Base-by-base conservation (phyloP, 2,888 invertebrate genomes). In the Oconnorella tubifera region DNA sequence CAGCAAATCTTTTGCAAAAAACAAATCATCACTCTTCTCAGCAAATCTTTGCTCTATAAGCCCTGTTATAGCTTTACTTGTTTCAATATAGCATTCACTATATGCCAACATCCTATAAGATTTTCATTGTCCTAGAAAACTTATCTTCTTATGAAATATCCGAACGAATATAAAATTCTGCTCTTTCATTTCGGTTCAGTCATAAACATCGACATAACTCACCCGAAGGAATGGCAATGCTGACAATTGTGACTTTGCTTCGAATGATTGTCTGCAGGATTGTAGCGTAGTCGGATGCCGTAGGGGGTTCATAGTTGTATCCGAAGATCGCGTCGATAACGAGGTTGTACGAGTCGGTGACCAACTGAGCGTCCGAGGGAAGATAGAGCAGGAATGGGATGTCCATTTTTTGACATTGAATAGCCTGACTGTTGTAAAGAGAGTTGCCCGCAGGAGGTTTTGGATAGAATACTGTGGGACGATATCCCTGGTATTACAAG, bases 281-380 rank as follows among this genome's bases (percentile, higher is more conserved):
- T 40, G 74, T 74, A 4, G 72, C 75, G 80, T 93, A 89, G 56
- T 87, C 87, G 32, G 87, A 85, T 68, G 96, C 86, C 0, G 95
- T 89, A 0, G 98, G 98, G 3, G 73, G 75, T 67, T 77, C 77
- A 73, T 79, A 97, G 82, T 95, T 68, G 78, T 98, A 98, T 19
- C 99, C 99, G 85, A 99, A 98, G 14, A 99, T 80, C 10, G 95
- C 97, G 86, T 99, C 99, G 0, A 99, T 89, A 68, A 98, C 85
- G 1, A 96, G 76, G 72, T 88, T 86, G 79, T 88, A 93, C 0
- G 80, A 78, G 59, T 82, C 79, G 14, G 73, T 74, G 53, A 80
- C 75, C 19, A 80, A 74, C 23, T 55, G 53, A 19, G 62, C 55
- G 48, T 71, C 78, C 0, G 77, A 77, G 2, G 85, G 84, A 48